Evolutionary conservation across 2,797 vertebrate species (phyloP).

Genomic region (Trichosurus vulpecula): DNA sequence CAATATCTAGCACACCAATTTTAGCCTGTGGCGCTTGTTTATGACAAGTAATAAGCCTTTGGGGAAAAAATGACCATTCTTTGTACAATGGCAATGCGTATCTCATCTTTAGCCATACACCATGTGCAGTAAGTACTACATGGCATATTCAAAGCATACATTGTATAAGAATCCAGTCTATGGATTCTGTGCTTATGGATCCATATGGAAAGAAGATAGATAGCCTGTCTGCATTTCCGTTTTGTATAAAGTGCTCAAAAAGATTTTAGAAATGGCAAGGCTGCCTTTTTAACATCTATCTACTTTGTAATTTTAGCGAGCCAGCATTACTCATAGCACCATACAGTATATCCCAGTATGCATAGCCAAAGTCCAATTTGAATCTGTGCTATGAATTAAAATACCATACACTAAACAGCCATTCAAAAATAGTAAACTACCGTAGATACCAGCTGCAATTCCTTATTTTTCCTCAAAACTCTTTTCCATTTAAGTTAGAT

Average conservation of each 20-base stretch:
- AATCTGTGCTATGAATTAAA: constrained; percentile 79
- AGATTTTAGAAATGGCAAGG: constrained; percentile 79
- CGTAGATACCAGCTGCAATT: constrained; percentile 69
- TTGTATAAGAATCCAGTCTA: background rate
- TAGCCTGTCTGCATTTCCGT: constrained; percentile 72
- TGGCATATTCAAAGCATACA: background rate
- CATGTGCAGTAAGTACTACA: constrained; percentile 63
- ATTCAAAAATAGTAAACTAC: constrained; percentile 74
- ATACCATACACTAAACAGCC: constrained; percentile 75
- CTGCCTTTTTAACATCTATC: constrained; percentile 68
- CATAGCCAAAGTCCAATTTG: constrained; percentile 75
- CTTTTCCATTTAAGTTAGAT: constrained; percentile 67
- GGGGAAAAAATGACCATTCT: constrained; percentile 59
- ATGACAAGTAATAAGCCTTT: constrained; percentile 51
- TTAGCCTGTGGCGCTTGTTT: constrained; percentile 40
- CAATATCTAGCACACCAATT: constrained; percentile 26
- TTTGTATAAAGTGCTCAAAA: constrained; percentile 65
- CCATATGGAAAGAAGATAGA: constrained; percentile 61
- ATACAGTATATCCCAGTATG: constrained; percentile 71
- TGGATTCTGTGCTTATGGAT: constrained; percentile 69
- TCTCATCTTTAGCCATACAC: constrained; percentile 35
- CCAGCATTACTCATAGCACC: constrained; percentile 58
- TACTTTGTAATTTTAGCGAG: constrained; percentile 74
- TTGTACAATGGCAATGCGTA: constrained; percentile 35
- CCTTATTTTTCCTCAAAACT: constrained; percentile 69